Evolutionary conservation across 2,797 vertebrate species (phyloP), one percentile per base, ranked within the genome.

Genomic region (Choloepus didactylus): DNA sequence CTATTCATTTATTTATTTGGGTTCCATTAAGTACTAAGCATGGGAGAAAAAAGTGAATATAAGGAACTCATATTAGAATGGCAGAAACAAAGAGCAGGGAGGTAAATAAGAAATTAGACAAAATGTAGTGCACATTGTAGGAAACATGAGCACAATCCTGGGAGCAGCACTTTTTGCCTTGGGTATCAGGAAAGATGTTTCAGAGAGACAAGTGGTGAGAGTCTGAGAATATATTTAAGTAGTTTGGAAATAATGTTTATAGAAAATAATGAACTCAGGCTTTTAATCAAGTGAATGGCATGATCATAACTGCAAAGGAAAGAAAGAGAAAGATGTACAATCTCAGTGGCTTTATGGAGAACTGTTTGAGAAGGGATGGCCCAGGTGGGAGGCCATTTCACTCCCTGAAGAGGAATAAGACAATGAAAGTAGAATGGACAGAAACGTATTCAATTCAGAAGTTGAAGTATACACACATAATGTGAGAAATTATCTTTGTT

Each of bases 71-170:
- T 25, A 81, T 8, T 67, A 73, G 19, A 82, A 62, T 25, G 12
- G 18, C 66, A 93, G 49, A 79, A 86, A 62, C 18, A 54, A 62
- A 62, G 60, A 76, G 2, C 16, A 59, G 2, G 49, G 3, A 67
- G 29, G n/a, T 15, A 85, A 89, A 54, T 10, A 59, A 84, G 38
- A 41, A 69, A 64, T n/a, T 51, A 46, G 1, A 3, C 5, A 59
- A 16, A 0, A 9, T 0, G 1, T 76, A 41, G 7, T 29, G 31
- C 3, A 60, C 1, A n/a, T 0, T 49, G 10, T 9, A 73, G 6
- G 16, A 56, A 80, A 49, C 9, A 86, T 62, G 56, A 54, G 54
- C 21, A 62, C 0, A 31, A 12, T 59, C 35, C 6, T 54, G 19
- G 6, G 62, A 90, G 25, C 6, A 44, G 31, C 21, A 31, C 5